A percentile compares a stretch with the other conserved stretches of the same genome.
phyloP scores from a whole-genome alignment of 1,140 invertebrate genomes.

The Drosophila arawakana region DNA sequence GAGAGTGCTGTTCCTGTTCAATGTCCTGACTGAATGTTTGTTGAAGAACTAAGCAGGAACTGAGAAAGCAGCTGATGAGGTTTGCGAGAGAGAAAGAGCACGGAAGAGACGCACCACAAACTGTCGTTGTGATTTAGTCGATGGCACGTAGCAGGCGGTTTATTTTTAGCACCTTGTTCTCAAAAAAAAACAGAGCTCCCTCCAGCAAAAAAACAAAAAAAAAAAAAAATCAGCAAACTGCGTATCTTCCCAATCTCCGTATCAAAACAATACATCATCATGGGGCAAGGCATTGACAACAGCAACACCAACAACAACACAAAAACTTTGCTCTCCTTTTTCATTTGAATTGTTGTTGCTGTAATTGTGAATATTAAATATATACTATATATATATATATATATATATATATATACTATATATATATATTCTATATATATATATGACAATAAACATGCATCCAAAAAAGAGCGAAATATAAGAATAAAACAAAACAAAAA shows the following conservation, averaged over 20 bases:
- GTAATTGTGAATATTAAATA: conserved; percentile 76
- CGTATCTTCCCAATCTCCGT: conserved; percentile 44
- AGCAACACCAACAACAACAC: background rate
- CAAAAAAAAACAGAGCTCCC: conserved; percentile 25
- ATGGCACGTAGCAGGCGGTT: conserved; percentile 61
- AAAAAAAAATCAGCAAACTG: conserved; percentile 13
- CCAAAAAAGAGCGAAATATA: conserved; percentile 12
- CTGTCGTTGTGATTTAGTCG: conserved; percentile 43
- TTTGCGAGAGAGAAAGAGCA: background rate
- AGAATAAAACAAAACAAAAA: conserved; percentile 15
- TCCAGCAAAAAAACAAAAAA: conserved; percentile 16
- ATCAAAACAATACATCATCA: conserved; percentile 76
- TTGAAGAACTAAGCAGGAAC: conserved; percentile 9
- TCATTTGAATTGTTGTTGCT: conserved; percentile 40
- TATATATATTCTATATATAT: conserved; percentile 1
- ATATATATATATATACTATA: too few relatives aligned
- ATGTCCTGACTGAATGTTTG: conserved; percentile 8
- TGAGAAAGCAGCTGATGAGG: conserved; percentile 13
- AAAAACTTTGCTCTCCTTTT: background rate
- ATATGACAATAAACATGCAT: conserved; percentile 47
- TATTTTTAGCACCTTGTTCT: conserved; percentile 69
- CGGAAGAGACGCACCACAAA: background rate
- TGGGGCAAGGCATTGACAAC: conserved; percentile 5
- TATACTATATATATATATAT: too few relatives aligned
- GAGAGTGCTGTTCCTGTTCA: conserved; percentile 14